Conservation (phyloP, 2,113 vertebrate genomes). For the Sitta europaea region DNA sequence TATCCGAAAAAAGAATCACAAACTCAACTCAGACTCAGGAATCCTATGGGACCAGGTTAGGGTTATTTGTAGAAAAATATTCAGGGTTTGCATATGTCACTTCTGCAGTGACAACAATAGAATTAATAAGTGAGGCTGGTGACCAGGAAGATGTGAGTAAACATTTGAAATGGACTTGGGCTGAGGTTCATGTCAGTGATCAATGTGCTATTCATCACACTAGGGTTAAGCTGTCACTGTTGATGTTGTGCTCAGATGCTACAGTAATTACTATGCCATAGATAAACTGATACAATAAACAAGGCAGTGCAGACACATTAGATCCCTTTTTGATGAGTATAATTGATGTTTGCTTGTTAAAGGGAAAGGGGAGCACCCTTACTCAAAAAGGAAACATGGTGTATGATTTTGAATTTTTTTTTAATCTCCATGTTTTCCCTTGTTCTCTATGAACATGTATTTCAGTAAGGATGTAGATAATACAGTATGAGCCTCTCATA, state of each 20-base stretch:
- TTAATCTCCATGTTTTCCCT: not conserved
- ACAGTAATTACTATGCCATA: not conserved
- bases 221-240: not conserved
- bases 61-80: not conserved
- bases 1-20: not conserved
- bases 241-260: not conserved
- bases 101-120: not conserved
- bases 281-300: not conserved
- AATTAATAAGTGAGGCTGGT: not conserved
- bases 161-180: not conserved
- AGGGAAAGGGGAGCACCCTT: not conserved
- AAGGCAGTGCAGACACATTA: not conserved
- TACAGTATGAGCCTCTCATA: not conserved
- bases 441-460: not conserved
- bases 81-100: not conserved
- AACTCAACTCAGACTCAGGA: not conserved
- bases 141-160: not conserved
- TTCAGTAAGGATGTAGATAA: not conserved
- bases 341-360: not conserved
- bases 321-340: not conserved
- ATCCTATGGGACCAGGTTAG: not conserved
- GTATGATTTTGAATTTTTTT: not conserved
- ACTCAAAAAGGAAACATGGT: not conserved
- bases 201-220: not conserved
- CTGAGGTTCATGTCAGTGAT: not conserved